phyloP scores from a whole-genome alignment of 1,140 invertebrate genomes.

The Atopsyche davidsoni region DNA sequence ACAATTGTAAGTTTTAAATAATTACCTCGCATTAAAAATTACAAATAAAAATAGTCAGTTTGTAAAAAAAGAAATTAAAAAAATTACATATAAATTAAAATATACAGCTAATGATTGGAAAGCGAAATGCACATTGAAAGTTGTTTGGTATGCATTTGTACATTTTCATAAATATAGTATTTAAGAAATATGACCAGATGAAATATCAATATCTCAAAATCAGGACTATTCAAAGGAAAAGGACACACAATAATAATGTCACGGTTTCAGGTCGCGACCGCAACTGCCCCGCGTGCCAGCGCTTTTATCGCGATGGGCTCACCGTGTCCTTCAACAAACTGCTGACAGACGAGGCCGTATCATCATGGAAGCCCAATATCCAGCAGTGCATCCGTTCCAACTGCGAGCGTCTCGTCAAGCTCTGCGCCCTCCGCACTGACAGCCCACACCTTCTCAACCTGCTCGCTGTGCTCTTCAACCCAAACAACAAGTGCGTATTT shows the following conservation, averaged over 20 bases:
- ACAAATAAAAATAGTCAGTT: no score
- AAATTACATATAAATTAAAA: no score
- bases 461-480: constrained; percentile 89
- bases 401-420: constrained; percentile 84
- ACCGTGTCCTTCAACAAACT: constrained; percentile 96
- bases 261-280: constrained; percentile 70
- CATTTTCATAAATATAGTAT: no score
- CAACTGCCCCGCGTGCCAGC: constrained; percentile 84
- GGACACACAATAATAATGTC: background rate
- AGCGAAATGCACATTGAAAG: no score
- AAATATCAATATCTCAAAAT: no score
- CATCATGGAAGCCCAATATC: constrained; percentile 95
- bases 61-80: no score
- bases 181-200: no score
- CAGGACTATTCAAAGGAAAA: no score
- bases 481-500: constrained; percentile 74
- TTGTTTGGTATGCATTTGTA: no score
- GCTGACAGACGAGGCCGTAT: constrained; percentile 96
- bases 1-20: no score
- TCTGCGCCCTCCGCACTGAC: constrained; percentile 88
- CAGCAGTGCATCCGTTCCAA: constrained; percentile 93
- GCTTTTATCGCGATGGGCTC: constrained; percentile 91
- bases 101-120: no score
- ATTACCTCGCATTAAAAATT: no score
- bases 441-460: constrained; percentile 91